Evolutionary conservation across 2,113 vertebrate genomes (phyloP).

Genomic region (Hemicordylus capensis): DNA sequence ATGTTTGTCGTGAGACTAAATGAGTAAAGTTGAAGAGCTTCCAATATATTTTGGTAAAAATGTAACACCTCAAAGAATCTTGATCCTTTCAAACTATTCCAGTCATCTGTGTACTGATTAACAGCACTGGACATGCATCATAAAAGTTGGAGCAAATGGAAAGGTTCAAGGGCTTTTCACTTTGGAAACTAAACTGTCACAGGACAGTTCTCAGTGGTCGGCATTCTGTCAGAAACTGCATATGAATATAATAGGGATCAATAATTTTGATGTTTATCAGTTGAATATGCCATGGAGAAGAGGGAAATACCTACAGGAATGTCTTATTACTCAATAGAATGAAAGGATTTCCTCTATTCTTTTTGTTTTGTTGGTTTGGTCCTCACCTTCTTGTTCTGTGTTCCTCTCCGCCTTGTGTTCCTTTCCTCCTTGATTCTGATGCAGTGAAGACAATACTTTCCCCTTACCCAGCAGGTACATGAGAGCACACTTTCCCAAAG

Average conservation of each 20-base stretch:
- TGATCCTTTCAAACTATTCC: constrained; percentile 1
- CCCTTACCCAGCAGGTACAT: too few relatives aligned
- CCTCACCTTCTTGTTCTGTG: background rate
- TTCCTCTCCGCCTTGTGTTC: background rate
- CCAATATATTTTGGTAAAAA: background rate
- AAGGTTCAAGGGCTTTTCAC: background rate
- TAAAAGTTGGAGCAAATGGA: background rate
- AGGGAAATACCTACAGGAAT: background rate
- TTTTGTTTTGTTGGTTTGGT: too few relatives aligned
- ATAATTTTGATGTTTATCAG: background rate
- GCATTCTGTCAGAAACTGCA: background rate
- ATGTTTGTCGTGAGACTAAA: background rate
- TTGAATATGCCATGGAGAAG: background rate
- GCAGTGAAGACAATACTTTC: too few relatives aligned
- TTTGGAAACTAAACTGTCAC: background rate
- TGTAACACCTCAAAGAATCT: background rate
- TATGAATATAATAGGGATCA: background rate
- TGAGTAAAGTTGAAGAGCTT: background rate
- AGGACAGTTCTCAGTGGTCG: background rate
- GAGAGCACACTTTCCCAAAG: too few relatives aligned
- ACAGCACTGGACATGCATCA: background rate
- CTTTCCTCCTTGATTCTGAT: background rate
- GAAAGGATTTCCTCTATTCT: too few relatives aligned
- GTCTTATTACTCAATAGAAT: too few relatives aligned
- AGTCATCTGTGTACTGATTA: constrained; percentile 4